These are phyloP conservation scores for Hyles lineata DNA, from an alignment of 2,888 invertebrate genomes.

Conservation along the genomic window DNA sequence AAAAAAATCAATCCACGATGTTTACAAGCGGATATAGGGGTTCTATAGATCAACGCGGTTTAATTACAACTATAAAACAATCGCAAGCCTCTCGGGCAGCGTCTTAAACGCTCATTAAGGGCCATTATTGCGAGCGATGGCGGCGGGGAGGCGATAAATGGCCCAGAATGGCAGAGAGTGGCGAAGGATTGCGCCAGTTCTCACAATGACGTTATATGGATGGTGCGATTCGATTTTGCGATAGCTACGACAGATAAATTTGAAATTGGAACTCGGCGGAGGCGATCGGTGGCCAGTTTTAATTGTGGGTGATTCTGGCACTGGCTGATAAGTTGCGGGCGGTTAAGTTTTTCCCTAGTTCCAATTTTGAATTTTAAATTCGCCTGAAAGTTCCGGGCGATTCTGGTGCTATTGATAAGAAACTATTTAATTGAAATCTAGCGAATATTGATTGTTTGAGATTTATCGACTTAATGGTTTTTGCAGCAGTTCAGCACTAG, in stretches of 20 bases:
- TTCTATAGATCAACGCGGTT: slow-evolving; percentile 68
- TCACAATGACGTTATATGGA: slow-evolving; percentile 50
- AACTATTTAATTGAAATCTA: too few relatives aligned
- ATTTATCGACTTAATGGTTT: too few relatives aligned
- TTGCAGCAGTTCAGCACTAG: too few relatives aligned
- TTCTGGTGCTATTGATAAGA: not conserved
- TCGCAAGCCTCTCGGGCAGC: slow-evolving; percentile 63
- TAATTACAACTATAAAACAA: slow-evolving; percentile 82
- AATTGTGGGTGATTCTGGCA: slow-evolving; percentile 29
- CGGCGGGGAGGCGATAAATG: slow-evolving; percentile 66
- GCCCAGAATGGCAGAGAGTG: slow-evolving; percentile 53
- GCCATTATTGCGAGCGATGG: slow-evolving; percentile 68
- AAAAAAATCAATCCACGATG: slow-evolving; percentile 58
- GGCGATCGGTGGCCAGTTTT: slow-evolving; percentile 26
- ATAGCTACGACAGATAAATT: slow-evolving; percentile 42
- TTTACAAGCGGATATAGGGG: slow-evolving; percentile 59
- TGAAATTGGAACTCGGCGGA: slow-evolving; percentile 40
- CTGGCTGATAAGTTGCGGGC: slow-evolving; percentile 13
- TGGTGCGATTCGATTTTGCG: slow-evolving; percentile 50
- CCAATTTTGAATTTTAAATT: not conserved
- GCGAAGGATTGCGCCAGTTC: slow-evolving; percentile 40
- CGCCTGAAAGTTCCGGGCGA: not conserved
- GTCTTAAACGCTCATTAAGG: slow-evolving; percentile 78
- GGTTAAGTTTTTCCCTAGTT: not conserved
- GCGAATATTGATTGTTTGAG: too few relatives aligned